Conservation (phyloP, 2,888 invertebrate species). For the Athalia circularis region DNA sequence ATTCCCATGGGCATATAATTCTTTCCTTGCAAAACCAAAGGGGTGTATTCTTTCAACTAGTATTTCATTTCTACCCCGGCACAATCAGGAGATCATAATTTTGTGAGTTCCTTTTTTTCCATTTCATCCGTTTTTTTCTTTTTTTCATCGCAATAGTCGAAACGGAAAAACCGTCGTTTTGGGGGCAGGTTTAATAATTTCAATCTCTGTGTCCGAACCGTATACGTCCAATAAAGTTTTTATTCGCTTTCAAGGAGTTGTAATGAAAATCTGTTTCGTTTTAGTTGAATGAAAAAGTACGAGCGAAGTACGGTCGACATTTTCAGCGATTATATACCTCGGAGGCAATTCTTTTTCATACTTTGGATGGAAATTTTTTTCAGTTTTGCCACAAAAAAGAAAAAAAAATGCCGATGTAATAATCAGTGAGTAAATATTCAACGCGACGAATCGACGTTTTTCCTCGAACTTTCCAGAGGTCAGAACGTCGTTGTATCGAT, state of each 20-base stretch:
- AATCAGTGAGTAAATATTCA: too few species aligned
- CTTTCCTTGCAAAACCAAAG: too few species aligned
- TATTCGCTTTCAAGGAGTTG: too few species aligned
- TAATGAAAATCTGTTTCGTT: too few species aligned
- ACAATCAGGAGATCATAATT: background rate
- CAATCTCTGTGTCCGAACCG: too few species aligned
- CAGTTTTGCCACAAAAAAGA: background rate
- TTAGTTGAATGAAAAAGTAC: background rate
- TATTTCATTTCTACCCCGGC: background rate
- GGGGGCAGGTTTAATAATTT: too few species aligned
- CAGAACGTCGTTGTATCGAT: too few species aligned
- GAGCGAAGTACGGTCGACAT: background rate
- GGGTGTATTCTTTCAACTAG: background rate
- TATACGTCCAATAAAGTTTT: too few species aligned
- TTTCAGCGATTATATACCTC: background rate
- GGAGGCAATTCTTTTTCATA: conserved; percentile 2
- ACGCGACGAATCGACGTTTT: too few species aligned
- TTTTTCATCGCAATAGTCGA: background rate
- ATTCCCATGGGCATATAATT: background rate
- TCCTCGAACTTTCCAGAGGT: too few species aligned
- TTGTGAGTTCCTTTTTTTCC: background rate
- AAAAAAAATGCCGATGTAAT: too few species aligned
- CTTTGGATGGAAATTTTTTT: background rate
- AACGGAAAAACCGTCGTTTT: too few species aligned
- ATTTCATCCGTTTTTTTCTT: conserved; percentile 1